phyloP scores from a whole-genome alignment of 2,113 vertebrate species.

The Chaetops frenatus region DNA sequence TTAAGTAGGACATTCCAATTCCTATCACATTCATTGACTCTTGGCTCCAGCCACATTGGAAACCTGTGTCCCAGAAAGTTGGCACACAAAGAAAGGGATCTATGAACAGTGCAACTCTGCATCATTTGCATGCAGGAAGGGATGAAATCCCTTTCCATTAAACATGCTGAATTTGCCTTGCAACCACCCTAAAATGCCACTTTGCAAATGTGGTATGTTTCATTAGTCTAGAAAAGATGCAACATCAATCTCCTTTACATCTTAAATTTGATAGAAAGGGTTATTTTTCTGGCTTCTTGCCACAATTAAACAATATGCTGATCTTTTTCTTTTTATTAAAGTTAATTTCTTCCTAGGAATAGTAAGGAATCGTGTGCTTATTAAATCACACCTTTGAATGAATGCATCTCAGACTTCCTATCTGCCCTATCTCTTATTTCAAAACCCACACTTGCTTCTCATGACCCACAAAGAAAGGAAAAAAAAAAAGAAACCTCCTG shows the following conservation, averaged over 20 bases:
- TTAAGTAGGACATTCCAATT: constrained; percentile 4
- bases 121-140: constrained; percentile 17
- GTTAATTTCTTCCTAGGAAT: background rate
- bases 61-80: constrained; percentile 18
- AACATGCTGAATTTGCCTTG: background rate
- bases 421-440: background rate
- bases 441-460: constrained; percentile 58
- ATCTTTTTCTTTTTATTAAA: background rate
- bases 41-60: background rate
- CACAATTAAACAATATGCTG: background rate
- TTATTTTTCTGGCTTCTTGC: background rate
- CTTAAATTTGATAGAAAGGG: background rate
- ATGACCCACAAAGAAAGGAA: constrained; percentile 65
- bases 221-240: background rate
- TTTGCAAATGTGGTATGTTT: background rate
- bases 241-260: background rate
- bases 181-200: background rate
- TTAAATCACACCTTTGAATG: background rate
- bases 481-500: constrained; percentile 75
- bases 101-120: background rate
- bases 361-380: background rate
- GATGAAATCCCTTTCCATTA: background rate
- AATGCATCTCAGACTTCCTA: background rate
- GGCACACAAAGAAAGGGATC: background rate
- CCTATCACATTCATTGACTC: background rate